Conservation (phyloP, 2,113 vertebrate species). For the Sardina pilchardus region DNA sequence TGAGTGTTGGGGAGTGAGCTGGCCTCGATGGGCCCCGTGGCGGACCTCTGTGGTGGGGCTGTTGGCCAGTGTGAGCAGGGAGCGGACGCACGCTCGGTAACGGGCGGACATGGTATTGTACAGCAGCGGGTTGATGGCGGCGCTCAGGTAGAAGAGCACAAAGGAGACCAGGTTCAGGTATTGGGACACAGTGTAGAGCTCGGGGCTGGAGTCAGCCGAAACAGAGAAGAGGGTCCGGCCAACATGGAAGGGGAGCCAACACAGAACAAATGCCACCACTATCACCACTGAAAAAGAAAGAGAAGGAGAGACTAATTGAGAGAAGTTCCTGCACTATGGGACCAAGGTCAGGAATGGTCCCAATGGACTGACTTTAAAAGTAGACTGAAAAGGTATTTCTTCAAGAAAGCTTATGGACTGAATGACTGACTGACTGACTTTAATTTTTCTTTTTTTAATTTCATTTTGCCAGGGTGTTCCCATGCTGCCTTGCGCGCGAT, state of each 20-base stretch:
- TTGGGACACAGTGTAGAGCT: constrained; percentile 71
- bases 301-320: not conserved
- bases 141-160: constrained; percentile 76
- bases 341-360: too few relatives aligned
- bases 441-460: too few relatives aligned
- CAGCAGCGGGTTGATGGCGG: constrained; percentile 74
- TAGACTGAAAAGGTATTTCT: too few relatives aligned
- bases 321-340: not conserved
- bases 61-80: constrained; percentile 50
- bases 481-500: too few relatives aligned
- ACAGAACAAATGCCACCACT: constrained; percentile 74
- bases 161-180: constrained; percentile 76
- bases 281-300: constrained; percentile 67
- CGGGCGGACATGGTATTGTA: constrained; percentile 78
- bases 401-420: too few relatives aligned
- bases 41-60: constrained; percentile 28
- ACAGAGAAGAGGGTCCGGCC: constrained; percentile 73
- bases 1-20: constrained; percentile 30
- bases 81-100: constrained; percentile 67
- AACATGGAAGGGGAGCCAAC: constrained; percentile 79
- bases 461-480: too few relatives aligned
- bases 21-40: constrained; percentile 28
- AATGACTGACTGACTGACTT: too few relatives aligned
- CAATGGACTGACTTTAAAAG: too few relatives aligned
- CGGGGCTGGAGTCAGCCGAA: constrained; percentile 49